A percentile compares a stretch with the other conserved stretches of the same genome.
phyloP scores from a whole-genome alignment of 2,797 vertebrate genomes.

The Halcyon chelicuti region DNA sequence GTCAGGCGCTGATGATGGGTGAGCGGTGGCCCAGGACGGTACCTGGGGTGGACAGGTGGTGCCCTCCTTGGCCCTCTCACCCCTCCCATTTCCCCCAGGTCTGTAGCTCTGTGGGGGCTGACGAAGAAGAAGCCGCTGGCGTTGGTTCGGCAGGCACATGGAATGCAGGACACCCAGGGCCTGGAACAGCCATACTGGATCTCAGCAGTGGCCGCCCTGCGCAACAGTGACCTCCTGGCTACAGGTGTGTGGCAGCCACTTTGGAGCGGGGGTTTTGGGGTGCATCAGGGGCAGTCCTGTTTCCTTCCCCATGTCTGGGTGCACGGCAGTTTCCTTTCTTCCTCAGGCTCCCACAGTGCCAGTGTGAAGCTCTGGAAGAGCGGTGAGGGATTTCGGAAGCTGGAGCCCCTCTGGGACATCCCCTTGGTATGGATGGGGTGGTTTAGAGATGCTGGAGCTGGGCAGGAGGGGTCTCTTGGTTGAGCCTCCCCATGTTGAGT shows the following conservation, averaged over 20 bases:
- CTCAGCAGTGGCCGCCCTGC: conserved; percentile 87
- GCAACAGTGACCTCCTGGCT: conserved; percentile 92
- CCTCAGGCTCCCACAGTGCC: conserved; percentile 89
- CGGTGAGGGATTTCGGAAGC: conserved; percentile 84
- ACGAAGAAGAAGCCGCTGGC: conserved; percentile 92
- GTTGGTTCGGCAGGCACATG: conserved; percentile 87
- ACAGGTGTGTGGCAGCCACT: conserved; percentile 79
- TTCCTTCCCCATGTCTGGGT: rapidly evolving
- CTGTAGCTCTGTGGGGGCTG: conserved; percentile 92
- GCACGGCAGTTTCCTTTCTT: not conserved
- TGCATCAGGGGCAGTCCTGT: rapidly evolving
- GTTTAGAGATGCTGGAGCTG: not conserved
- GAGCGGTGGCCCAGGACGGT: not conserved
- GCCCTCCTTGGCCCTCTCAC: not conserved
- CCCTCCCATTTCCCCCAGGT: conserved; percentile 66
- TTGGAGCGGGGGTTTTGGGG: too few relatives aligned
- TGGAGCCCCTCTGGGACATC: conserved; percentile 86
- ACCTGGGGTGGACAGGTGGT: rapidly evolving
- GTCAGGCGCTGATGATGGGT: conserved; percentile 95
- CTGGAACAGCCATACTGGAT: conserved; percentile 92
- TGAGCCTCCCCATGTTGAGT: not conserved
- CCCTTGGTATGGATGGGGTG: conserved; percentile 85
- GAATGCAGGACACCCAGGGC: conserved; percentile 80
- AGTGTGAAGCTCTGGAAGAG: conserved; percentile 91
- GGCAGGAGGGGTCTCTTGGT: not conserved